phyloP scores from a whole-genome alignment of 2,797 vertebrate genomes.

The Helarctos malayanus region DNA sequence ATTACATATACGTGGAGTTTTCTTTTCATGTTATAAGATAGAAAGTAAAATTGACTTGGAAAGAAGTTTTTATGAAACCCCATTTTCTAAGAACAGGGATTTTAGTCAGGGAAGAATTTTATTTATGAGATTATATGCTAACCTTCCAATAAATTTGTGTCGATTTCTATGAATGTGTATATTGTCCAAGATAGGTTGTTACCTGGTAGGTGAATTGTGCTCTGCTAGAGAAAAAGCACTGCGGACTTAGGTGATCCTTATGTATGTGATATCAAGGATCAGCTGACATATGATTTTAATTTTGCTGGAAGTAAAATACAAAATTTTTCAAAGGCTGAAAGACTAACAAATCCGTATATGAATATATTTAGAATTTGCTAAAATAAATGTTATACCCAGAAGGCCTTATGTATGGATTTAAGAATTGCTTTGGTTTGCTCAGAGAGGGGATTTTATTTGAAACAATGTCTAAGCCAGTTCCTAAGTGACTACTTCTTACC shows the following conservation, averaged over 20 bases:
- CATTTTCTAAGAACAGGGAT: not conserved
- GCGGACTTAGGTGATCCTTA: not conserved
- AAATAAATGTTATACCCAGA: constrained; percentile 28
- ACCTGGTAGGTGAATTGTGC: not conserved
- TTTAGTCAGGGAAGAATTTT: constrained; percentile 33
- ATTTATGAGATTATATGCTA: constrained; percentile 21
- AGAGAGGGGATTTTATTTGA: constrained; percentile 25
- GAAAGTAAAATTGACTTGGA: not conserved
- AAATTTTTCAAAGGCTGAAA: not conserved
- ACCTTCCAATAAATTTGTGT: not conserved
- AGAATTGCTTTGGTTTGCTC: not conserved
- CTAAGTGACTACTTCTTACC: not conserved
- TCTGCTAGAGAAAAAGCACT: constrained; percentile 34
- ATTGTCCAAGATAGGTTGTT: not conserved
- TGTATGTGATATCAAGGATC: not conserved
- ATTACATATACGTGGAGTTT: not conserved
- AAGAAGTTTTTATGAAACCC: not conserved
- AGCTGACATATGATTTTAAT: not conserved
- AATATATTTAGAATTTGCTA: constrained; percentile 39
- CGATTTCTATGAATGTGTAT: not conserved
- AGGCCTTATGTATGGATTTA: not conserved
- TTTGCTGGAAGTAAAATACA: constrained; percentile 48
- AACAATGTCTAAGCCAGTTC: not conserved
- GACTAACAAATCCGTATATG: not conserved
- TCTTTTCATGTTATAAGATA: constrained; percentile 5